These are phyloP conservation scores for Cephus pygmeus DNA, from an alignment of 2,888 invertebrate species.

Conservation along the genomic window DNA sequence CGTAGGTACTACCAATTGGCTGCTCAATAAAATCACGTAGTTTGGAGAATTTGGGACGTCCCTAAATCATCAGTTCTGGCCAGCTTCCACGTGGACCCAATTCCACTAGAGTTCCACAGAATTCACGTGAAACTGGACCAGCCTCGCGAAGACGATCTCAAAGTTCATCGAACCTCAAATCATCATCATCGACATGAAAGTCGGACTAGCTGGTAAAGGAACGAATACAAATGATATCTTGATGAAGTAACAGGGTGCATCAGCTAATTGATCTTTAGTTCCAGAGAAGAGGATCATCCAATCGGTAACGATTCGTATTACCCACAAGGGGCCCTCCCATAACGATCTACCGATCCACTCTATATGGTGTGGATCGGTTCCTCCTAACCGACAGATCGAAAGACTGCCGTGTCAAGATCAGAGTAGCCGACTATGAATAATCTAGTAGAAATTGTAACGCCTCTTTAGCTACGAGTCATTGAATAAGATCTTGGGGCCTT, in stretches of 20 bases:
- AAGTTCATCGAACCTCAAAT: constrained; percentile 15
- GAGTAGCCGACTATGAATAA: neutral
- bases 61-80: neutral
- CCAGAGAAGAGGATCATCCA: neutral
- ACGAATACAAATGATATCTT: constrained; percentile 20
- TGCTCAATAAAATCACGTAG: neutral
- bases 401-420: neutral
- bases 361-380: neutral
- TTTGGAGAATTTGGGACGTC: neutral
- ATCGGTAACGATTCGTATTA: neutral
- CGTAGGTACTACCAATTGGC: neutral
- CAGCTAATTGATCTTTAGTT: constrained; percentile 30
- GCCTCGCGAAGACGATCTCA: neutral
- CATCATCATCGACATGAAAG: constrained; percentile 7
- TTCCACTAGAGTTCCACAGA: neutral
- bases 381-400: neutral
- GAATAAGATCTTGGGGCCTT: neutral
- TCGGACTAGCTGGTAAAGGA: neutral
- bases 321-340: neutral
- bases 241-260: constrained; percentile 17
- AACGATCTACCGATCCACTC: neutral
- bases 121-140: neutral
- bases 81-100: neutral
- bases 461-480: neutral
- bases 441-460: neutral